Base-by-base conservation (phyloP, 1,140 invertebrate genomes). In the Dendrolimus kikuchii region DNA sequence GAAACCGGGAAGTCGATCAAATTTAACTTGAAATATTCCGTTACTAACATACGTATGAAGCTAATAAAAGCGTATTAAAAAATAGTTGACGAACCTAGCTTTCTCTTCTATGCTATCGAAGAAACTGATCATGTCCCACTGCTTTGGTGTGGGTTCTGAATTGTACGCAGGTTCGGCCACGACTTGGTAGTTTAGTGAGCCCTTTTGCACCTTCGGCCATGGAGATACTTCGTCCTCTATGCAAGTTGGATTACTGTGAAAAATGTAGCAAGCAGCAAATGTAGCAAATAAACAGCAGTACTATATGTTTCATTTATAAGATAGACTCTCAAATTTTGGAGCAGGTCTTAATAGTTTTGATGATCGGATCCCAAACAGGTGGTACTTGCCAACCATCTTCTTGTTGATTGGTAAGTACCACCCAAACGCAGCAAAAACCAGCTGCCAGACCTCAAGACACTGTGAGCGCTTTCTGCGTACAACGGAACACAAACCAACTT, bases 191-290 rank as follows among this genome's bases (percentile, higher is more conserved):
- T 45, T 51, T 5, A 51, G 38, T n/a, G 23, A 9, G 37, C 10
- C 8, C 23, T 38, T n/a, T 9, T 41, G 38, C 5, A 51, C 42
- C 9, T 23, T 41, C 8, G 50, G 50, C 50, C 50, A 51, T 6
- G 23, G 50, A 45, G 50, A 45, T 4, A 23, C 9, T 6, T 37
- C 36, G 23, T 40, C 6, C 5, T 40, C 45, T 6, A 37, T 51
- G 50, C 50, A 51, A 37, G 50, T 51, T n/a, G 50, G 50, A 39
- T 51, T 37, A 37, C 50, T 51, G n/a, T 6, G 45, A 51, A 2
- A 6, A 48, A 51, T 5, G 23, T 23, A 23, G 23, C n/a, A n/a
- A n/a, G n/a, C n/a, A n/a, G n/a, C n/a, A 38, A 38, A 8, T 10
- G 38, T 49, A 6, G 38, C 37, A 43, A 37, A 36, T 44, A 44